A percentile compares a stretch with the other conserved stretches of the same genome.
These are phyloP conservation scores for Elgaria multicarinata DNA, from an alignment of 2,113 vertebrate species.

Conservation along the genomic window DNA sequence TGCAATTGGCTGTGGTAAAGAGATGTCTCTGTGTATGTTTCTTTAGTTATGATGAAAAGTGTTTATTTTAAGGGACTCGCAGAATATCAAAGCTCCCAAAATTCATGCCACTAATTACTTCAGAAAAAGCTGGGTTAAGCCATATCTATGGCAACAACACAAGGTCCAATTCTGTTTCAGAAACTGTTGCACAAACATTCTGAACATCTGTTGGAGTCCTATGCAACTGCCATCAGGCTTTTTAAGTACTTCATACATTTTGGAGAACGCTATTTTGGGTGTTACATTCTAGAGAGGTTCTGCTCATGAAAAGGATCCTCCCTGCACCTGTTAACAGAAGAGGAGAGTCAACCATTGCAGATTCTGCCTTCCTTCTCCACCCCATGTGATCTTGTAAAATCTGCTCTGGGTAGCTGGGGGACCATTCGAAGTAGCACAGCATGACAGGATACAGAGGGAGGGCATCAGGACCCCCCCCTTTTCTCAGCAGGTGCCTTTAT, in stretches of 20 bases:
- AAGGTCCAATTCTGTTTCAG: background rate
- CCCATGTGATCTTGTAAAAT: background rate
- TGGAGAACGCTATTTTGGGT: background rate
- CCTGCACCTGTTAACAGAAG: too few species aligned
- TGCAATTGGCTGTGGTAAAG: background rate
- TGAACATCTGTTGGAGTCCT: background rate
- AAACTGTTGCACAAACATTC: background rate
- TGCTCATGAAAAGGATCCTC: background rate
- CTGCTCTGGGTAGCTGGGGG: background rate
- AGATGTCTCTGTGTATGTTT: background rate
- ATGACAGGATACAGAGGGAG: background rate
- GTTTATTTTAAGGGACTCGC: constrained; percentile 20
- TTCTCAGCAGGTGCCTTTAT: too few species aligned
- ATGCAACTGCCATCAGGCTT: background rate
- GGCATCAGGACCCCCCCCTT: too few species aligned
- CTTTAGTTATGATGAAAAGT: background rate
- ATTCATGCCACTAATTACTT: constrained; percentile 15
- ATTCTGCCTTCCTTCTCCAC: background rate
- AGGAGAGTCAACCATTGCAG: too few species aligned
- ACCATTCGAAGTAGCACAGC: background rate
- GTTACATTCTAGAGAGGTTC: background rate
- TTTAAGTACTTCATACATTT: background rate
- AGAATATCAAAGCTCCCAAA: constrained; percentile 27
- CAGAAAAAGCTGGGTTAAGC: background rate
- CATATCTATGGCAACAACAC: constrained; percentile 5